These are phyloP conservation scores for Diploptera punctata DNA, from an alignment of 2,888 invertebrate species.

Conservation along the genomic window DNA sequence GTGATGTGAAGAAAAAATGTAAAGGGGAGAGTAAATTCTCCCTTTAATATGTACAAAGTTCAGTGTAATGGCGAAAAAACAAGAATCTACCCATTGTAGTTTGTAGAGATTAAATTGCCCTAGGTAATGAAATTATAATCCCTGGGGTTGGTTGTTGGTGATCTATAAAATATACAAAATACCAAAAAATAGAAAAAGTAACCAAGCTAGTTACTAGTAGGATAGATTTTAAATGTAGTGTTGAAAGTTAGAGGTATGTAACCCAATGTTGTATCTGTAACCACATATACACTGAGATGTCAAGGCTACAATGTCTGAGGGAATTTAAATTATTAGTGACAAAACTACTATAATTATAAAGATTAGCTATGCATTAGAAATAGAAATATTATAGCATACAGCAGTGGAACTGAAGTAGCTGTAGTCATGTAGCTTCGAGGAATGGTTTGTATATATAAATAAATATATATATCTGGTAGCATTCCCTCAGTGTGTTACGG, in stretches of 20 bases:
- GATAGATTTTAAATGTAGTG: constrained; percentile 44
- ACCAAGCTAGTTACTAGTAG: constrained; percentile 43
- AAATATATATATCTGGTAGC: constrained; percentile 12
- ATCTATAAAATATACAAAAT: constrained; percentile 39
- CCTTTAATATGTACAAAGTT: constrained; percentile 44
- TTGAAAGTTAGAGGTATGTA: constrained; percentile 41
- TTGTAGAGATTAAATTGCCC: constrained; percentile 34
- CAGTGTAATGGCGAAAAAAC: constrained; percentile 37
- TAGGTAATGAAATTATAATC: constrained; percentile 25
- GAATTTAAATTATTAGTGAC: constrained; percentile 26
- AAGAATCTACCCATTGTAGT: constrained; percentile 39
- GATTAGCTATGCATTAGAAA: constrained; percentile 36
- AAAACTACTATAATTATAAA: constrained; percentile 35
- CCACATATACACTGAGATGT: constrained; percentile 36
- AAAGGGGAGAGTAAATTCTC: constrained; percentile 32
- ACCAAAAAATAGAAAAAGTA: constrained; percentile 42
- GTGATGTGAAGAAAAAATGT: constrained; percentile 36
- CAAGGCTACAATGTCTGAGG: constrained; percentile 29
- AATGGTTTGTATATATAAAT: constrained; percentile 33
- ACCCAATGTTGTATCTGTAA: constrained; percentile 43
- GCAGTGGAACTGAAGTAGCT: constrained; percentile 19
- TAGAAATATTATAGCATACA: constrained; percentile 38
- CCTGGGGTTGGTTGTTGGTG: constrained; percentile 39
- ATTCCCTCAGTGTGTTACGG: constrained; percentile 23
- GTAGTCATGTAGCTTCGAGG: constrained; percentile 32